These are phyloP conservation scores for Meghimatium bilineatum DNA, from an alignment of 2,888 invertebrate species.

Conservation along the genomic window DNA sequence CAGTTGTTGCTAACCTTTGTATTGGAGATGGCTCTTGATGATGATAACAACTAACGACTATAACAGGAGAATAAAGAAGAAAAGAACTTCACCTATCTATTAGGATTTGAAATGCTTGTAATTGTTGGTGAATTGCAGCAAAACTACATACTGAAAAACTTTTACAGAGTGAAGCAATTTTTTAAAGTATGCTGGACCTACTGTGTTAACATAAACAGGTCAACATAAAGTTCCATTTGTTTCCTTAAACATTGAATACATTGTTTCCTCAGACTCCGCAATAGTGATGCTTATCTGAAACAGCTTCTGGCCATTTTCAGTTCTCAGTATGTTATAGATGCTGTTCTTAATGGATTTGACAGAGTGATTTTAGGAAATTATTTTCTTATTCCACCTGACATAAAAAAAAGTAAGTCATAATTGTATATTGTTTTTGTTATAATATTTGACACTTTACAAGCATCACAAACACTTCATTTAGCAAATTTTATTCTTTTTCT, in stretches of 20 bases:
- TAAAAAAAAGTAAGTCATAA: conserved; percentile 17
- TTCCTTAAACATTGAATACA: background rate
- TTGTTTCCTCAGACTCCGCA: conserved; percentile 8
- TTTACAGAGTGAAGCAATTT: too few species aligned
- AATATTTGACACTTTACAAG: too few species aligned
- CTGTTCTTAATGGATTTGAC: conserved; percentile 22
- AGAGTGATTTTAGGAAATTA: conserved; percentile 10
- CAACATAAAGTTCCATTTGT: background rate
- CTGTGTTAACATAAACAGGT: background rate
- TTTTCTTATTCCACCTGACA: conserved; percentile 26
- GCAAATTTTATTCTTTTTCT: background rate
- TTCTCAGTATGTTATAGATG: conserved; percentile 41
- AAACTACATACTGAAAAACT: too few species aligned
- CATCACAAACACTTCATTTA: too few species aligned
- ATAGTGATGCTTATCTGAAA: conserved; percentile 37
- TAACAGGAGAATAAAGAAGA: too few species aligned
- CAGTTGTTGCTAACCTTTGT: too few species aligned
- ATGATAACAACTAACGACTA: too few species aligned
- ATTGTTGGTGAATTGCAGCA: too few species aligned
- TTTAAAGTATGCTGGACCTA: too few species aligned
- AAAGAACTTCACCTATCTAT: too few species aligned
- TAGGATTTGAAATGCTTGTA: too few species aligned
- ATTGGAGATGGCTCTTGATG: too few species aligned
- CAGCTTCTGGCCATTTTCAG: conserved; percentile 35
- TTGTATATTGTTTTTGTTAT: background rate